Percentiles rank a stretch among this genome's conserved stretches.
Conservation (phyloP, 2,113 vertebrate genomes). For the Alethe diademata region DNA sequence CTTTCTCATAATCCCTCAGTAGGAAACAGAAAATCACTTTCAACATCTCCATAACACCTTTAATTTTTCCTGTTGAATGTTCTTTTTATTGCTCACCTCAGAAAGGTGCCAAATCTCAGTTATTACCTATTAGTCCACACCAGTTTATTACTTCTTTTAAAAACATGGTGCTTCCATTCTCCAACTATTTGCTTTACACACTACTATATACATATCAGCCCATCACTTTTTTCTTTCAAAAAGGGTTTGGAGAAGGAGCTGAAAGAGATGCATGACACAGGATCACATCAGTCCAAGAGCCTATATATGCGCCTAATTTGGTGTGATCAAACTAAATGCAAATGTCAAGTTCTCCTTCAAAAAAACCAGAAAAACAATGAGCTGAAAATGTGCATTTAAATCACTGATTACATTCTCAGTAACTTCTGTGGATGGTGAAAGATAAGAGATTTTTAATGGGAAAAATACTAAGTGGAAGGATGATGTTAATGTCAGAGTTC, state of each 20-base stretch:
- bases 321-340: background rate
- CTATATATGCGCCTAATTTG: background rate
- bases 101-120: slow-evolving; percentile 54
- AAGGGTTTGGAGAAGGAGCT: background rate
- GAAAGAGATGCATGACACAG: background rate
- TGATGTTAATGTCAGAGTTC: background rate
- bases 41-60: slow-evolving; percentile 67
- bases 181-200: background rate
- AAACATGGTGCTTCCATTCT: slow-evolving; percentile 25
- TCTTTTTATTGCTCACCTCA: slow-evolving; percentile 67
- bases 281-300: background rate
- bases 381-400: background rate
- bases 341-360: background rate
- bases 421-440: background rate
- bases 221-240: background rate
- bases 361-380: background rate
- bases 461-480: background rate
- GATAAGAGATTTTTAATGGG: background rate
- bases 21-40: slow-evolving; percentile 70
- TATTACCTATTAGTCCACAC: slow-evolving; percentile 60
- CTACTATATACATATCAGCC: background rate
- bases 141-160: slow-evolving; percentile 64
- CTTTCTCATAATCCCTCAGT: slow-evolving; percentile 64
- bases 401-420: background rate
- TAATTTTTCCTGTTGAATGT: slow-evolving; percentile 75